A percentile compares a stretch with the other conserved stretches of the same genome.
Evolutionary conservation across 2,797 vertebrate genomes (phyloP).

Genomic region (Peromyscus nudipes): DNA sequence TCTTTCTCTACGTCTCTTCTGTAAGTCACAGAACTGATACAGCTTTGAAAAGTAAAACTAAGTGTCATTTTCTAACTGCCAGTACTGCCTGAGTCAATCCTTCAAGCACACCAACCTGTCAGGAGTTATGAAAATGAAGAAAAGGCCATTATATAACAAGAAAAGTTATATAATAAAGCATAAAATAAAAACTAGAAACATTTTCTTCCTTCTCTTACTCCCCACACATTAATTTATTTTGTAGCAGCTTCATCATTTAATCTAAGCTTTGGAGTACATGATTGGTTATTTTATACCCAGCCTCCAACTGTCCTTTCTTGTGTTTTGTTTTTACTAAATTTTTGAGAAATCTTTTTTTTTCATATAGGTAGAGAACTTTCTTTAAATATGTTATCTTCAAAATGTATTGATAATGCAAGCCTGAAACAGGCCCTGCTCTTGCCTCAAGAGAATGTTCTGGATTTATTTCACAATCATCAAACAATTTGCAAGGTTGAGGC

Average conservation of each 20-base stretch:
- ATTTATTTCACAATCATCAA: conserved; percentile 79
- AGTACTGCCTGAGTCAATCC: not conserved
- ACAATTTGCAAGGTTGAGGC: conserved; percentile 68
- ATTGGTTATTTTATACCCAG: not conserved
- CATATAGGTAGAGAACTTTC: not conserved
- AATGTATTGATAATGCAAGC: not conserved
- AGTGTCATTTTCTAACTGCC: not conserved
- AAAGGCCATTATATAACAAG: not conserved
- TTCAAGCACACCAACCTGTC: conserved; percentile 5
- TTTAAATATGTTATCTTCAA: conserved; percentile 47
- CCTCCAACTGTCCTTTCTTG: not conserved
- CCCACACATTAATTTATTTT: conserved; percentile 18
- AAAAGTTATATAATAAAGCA: not conserved
- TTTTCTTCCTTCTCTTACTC: not conserved
- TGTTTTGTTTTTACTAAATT: conserved; percentile 30
- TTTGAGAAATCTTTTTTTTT: not conserved
- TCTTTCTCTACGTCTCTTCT: conserved; percentile 36
- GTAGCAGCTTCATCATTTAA: not conserved
- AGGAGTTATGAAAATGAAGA: conserved; percentile 41
- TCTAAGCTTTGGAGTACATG: not conserved
- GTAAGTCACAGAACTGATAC: not conserved
- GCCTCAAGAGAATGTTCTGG: not conserved
- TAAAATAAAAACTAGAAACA: not conserved
- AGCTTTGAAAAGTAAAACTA: conserved; percentile 35
- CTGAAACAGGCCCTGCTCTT: not conserved